Evolutionary conservation across 2,113 vertebrate genomes (phyloP), one percentile per base, ranked within the genome.

Genomic region (Sylvietta virens): DNA sequence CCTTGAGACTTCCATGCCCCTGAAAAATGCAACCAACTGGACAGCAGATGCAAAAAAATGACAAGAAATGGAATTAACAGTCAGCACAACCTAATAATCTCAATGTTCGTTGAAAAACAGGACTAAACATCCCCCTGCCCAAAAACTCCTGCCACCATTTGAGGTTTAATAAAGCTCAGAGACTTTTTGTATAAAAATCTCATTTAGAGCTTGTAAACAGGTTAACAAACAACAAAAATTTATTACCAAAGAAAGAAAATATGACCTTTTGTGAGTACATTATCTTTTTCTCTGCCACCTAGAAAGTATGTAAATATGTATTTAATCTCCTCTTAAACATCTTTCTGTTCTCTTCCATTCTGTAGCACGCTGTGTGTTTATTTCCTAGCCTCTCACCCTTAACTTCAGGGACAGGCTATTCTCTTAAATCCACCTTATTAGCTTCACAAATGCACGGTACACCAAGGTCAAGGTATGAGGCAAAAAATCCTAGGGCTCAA

Each of bases 351-450:
- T 86, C 85, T 60, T 54, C 50, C 57, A 64, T 70, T 80, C 53
- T 51, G 6, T 44, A 92, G 67, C 40, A 92, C 0, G 0, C 19
- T 70, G 26, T 45, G 28, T 40, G 12, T 78, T 94, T 95, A 94
- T 80, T 94, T 86, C 88, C 78, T 4, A 96, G 58, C 66, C 64
- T 79, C 82, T 94, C 89, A 85, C 58, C 30, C 78, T 82, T 42
- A 80, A 86, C 70, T 82, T 78, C 50, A 88, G 65, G 84, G 88
- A 93, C 66, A 93, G 50, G 50, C 47, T 76, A 84, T 44, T 92
- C 88, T 85, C 66, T 94, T 92, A 94, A 88, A 86, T 87, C 58
- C 61, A 85, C 40, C 72, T 93, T 85, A 93, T 77, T 80, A 96
- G 85, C 82, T 78, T 94, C 92, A 93, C 91, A 96, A 94, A 96